These are phyloP conservation scores for Pogonognathellus flavescens DNA, from an alignment of 1,140 invertebrate species.

Conservation along the genomic window DNA sequence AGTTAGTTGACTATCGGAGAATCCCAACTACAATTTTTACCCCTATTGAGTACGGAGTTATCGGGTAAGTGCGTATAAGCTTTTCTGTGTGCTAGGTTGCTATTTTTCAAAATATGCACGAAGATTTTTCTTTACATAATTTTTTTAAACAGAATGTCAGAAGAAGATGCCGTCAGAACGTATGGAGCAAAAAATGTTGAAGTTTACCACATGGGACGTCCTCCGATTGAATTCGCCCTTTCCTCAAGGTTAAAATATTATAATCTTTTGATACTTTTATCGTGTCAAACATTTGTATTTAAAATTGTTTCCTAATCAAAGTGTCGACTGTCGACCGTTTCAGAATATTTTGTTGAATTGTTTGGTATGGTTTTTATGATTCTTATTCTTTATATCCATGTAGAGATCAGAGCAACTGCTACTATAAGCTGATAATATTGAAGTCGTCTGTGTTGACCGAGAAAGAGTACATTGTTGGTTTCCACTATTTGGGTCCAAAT, in stretches of 20 bases:
- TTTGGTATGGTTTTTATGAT: background rate
- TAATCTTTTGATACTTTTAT: no score
- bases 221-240: constrained; percentile 95
- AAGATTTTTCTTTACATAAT: no score
- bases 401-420: constrained; percentile 68
- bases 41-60: constrained; percentile 94
- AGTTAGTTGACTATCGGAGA: constrained; percentile 85
- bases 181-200: constrained; percentile 73
- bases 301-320: no score
- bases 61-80: no score
- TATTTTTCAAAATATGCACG: no score
- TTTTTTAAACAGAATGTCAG: no score
- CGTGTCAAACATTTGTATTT: no score
- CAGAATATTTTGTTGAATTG: no score
- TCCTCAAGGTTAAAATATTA: constrained; percentile 80
- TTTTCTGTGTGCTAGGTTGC: no score
- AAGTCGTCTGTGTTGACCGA: constrained; percentile 69
- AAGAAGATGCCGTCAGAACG: constrained; percentile 84
- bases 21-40: constrained; percentile 98
- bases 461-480: constrained; percentile 87
- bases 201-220: constrained; percentile 94
- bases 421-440: constrained; percentile 82
- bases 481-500: constrained; percentile 95
- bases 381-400: background rate
- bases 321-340: no score